Evolutionary conservation across 1,140 invertebrate species (phyloP), one percentile per base, ranked within the genome.

Genomic region (Heliconius nattereri): DNA sequence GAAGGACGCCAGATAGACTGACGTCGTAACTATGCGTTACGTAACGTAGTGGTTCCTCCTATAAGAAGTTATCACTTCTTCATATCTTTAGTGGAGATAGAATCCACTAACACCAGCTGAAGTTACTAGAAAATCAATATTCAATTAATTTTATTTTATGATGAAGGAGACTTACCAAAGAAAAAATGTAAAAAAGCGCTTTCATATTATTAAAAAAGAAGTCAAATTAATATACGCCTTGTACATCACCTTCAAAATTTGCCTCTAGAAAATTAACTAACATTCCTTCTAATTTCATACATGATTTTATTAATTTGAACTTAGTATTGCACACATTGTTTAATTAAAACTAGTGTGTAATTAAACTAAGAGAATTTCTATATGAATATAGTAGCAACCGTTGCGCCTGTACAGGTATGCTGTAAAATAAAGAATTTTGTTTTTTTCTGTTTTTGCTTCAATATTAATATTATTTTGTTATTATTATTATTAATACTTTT

Each of bases 281-380:
- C 54, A n/a, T 23, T 20, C 20, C n/a, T 29, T 66, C 60, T 66
- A 66, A 66, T 66, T 66, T 66, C 26, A 66, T 66, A 66, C 60
- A 66, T 26, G 23, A 29, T 3, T 66, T 20, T 20, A 7, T 26
- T 26, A 3, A 66, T 29, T 66, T 66, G 60, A 66, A 26, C 5
- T 13, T 29, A 29, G 29, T 66, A 66, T 66, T 66, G 60, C 60
- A 8, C 29, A 66, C 60, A 29, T 26, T 66, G 60, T 66, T 66
- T 66, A 66, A 66, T 66, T 66, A 66, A 66, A 13, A 66, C 23
- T 7, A 66, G 26, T 23, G 9, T 66, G 60, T 66, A 29, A 23
- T 29, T 29, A 66, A 57, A 23, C n/a, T 57, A 57, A n/a, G 54
- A 9, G 54, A 20, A 23, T 23, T 8, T 57, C 7, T 20, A 54